Conservation (phyloP, 1,140 invertebrate genomes). For the Brachionus manjavacas region DNA sequence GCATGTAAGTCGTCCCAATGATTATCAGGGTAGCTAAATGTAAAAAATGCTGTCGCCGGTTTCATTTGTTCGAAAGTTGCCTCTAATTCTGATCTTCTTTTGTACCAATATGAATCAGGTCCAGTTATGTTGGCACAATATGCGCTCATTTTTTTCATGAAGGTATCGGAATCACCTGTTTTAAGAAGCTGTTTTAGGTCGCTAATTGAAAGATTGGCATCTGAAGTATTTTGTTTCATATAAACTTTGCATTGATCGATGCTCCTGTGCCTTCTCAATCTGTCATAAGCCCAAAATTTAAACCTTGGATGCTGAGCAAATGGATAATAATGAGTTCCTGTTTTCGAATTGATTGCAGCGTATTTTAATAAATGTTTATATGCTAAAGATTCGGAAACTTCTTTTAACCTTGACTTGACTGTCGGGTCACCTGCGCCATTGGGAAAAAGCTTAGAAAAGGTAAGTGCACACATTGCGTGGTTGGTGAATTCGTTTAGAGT, state of each 20-base stretch:
- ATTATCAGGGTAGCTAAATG: no score
- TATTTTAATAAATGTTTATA: slow-evolving; percentile 14
- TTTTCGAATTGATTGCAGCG: not conserved
- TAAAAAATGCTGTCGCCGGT: not conserved
- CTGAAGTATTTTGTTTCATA: not conserved
- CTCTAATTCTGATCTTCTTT: not conserved
- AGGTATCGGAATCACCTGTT: not conserved
- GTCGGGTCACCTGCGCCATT: not conserved
- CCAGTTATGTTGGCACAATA: not conserved
- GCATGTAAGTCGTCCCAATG: no score
- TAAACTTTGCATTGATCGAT: not conserved
- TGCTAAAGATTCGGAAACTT: not conserved
- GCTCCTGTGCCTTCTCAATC: not conserved
- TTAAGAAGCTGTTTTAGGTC: not conserved
- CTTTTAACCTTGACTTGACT: not conserved
- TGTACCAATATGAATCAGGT: not conserved
- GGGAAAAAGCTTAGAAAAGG: not conserved
- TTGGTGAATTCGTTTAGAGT: not conserved
- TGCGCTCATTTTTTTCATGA: not conserved
- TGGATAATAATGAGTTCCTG: not conserved
- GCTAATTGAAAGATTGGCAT: not conserved
- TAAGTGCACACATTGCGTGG: not conserved
- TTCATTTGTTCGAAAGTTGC: not conserved
- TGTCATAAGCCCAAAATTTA: slow-evolving; percentile 24
- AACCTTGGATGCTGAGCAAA: not conserved